Conservation (phyloP, 2,888 invertebrate species). For the Drosophila prostipennis region DNA sequence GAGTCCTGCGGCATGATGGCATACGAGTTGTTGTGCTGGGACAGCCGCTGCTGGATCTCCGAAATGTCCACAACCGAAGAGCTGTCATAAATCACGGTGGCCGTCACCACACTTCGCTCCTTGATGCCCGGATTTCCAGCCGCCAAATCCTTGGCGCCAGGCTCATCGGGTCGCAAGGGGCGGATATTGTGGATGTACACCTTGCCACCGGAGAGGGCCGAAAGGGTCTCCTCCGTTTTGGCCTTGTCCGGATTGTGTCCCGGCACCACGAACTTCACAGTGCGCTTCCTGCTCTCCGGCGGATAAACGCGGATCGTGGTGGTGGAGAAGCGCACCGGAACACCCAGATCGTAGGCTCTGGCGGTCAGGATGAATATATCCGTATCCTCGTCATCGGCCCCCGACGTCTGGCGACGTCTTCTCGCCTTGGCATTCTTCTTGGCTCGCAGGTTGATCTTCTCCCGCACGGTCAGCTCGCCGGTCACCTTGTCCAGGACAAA, state of each 20-base stretch:
- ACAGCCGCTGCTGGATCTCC: conserved; percentile 88
- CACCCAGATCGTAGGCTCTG: conserved; percentile 93
- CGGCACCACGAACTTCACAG: conserved; percentile 93
- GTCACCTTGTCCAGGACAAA: conserved; percentile 90
- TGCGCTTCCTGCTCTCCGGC: conserved; percentile 90
- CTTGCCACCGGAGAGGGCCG: conserved; percentile 91
- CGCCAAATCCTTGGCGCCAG: conserved; percentile 86
- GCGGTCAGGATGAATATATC: conserved; percentile 87
- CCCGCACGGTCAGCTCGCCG: conserved; percentile 89
- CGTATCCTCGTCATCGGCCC: conserved; percentile 39
- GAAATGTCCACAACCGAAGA: conserved; percentile 89
- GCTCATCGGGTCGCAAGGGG: conserved; percentile 87
- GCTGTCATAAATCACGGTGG: conserved; percentile 88
- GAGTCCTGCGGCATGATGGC: conserved; percentile 81
- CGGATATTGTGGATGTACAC: conserved; percentile 91
- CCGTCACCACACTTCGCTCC: conserved; percentile 89
- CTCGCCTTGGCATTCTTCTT: conserved; percentile 79
- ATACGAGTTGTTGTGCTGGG: conserved; percentile 83
- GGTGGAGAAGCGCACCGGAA: conserved; percentile 90
- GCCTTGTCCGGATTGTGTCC: conserved; percentile 90
- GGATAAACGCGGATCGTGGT: conserved; percentile 91
- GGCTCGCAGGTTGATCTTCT: conserved; percentile 82
- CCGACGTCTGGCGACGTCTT: conserved; percentile 47
- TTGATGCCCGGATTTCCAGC: conserved; percentile 85
- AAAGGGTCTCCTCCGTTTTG: conserved; percentile 90